phyloP scores from a whole-genome alignment of 2,888 invertebrate genomes.

The Ischnura elegans region DNA sequence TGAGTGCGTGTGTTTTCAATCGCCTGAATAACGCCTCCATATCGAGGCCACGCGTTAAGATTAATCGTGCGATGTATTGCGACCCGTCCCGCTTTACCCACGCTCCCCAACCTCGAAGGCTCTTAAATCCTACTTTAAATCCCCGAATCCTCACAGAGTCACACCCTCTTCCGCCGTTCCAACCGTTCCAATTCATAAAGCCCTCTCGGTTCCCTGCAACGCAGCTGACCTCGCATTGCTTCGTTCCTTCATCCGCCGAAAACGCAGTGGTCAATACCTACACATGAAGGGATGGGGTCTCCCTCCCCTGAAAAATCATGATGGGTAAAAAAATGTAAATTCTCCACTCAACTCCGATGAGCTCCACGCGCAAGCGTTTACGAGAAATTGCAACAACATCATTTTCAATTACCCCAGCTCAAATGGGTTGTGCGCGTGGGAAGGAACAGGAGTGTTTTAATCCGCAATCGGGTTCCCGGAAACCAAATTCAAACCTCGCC shows the following conservation, averaged over 20 bases:
- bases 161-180: neutral
- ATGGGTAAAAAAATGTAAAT: neutral
- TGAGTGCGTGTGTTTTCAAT: neutral
- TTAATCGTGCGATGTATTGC: constrained; percentile 3
- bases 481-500: neutral
- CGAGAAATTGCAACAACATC: constrained; percentile 50
- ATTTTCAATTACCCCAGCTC: constrained; percentile 44
- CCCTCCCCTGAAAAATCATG: neutral
- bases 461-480: neutral
- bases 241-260: neutral
- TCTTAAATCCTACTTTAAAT: neutral
- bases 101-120: neutral
- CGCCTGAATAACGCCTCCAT: constrained; percentile 14
- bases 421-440: neutral
- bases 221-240: neutral
- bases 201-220: neutral
- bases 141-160: neutral
- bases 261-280: neutral
- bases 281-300: neutral
- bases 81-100: neutral
- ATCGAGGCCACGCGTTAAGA: constrained; percentile 58
- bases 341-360: neutral
- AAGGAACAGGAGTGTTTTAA: constrained; percentile 36
- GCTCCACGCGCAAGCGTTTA: neutral
- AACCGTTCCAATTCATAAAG: neutral